phyloP scores from a whole-genome alignment of 2,888 invertebrate species.

The Dynastes maya region DNA sequence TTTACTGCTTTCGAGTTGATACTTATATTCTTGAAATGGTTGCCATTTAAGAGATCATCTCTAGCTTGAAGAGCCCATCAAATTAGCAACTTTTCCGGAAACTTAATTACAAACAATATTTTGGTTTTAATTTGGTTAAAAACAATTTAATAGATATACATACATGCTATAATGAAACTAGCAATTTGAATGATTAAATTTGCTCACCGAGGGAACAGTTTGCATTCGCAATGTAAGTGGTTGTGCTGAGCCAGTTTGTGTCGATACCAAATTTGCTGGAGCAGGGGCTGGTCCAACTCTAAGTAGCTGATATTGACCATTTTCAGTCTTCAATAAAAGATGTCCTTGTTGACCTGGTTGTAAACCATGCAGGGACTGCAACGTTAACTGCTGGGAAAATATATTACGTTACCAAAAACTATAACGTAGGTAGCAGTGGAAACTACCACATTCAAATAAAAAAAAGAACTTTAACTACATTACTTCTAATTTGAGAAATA shows the following conservation, averaged over 20 bases:
- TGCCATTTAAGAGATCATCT: too few relatives aligned
- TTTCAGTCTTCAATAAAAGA: slow-evolving; percentile 95
- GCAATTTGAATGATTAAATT: too few relatives aligned
- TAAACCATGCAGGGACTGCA: slow-evolving; percentile 89
- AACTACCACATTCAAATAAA: slow-evolving; percentile 49
- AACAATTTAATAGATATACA: too few relatives aligned
- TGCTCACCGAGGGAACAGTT: slow-evolving; percentile 83
- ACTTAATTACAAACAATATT: too few relatives aligned
- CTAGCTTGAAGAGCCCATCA: too few relatives aligned
- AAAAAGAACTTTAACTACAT: slow-evolving; percentile 32
- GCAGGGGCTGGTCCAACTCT: slow-evolving; percentile 88
- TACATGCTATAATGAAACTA: too few relatives aligned
- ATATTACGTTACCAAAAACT: slow-evolving; percentile 36
- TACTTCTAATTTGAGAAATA: slow-evolving; percentile 25
- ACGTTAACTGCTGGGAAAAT: slow-evolving; percentile 82
- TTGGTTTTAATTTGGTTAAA: too few relatives aligned
- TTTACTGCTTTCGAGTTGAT: too few relatives aligned
- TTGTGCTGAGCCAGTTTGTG: slow-evolving; percentile 74
- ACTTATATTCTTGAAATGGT: too few relatives aligned
- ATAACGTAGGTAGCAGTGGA: slow-evolving; percentile 15
- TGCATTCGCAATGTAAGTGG: slow-evolving; percentile 88
- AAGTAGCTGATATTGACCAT: slow-evolving; percentile 94
- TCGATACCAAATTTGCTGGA: slow-evolving; percentile 70
- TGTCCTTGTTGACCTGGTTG: slow-evolving; percentile 92
- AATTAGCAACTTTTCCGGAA: too few relatives aligned